Percentiles rank a stretch among this genome's conserved stretches.
Conservation (phyloP, 2,888 invertebrate genomes). For the Ornithoptera alexandrae region DNA sequence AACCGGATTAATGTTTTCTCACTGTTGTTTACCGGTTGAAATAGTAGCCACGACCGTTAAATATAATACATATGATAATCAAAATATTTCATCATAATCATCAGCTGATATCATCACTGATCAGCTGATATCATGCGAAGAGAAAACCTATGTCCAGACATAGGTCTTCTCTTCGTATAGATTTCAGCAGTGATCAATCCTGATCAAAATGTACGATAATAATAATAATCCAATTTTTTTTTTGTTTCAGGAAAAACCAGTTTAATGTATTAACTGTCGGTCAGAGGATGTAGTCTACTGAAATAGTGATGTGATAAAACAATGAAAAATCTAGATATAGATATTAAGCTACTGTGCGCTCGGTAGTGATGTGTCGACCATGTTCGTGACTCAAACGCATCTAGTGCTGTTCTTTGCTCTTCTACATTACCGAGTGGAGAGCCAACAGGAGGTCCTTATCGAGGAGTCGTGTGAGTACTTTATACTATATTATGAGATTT, state of each 20-base stretch:
- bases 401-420: constrained; percentile 46
- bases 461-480: constrained; percentile 66
- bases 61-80: too few relatives aligned
- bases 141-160: too few relatives aligned
- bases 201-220: too few relatives aligned
- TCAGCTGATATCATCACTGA: too few relatives aligned
- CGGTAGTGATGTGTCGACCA: constrained; percentile 38
- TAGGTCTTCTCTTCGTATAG: too few relatives aligned
- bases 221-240: neutral
- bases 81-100: too few relatives aligned
- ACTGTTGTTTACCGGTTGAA: too few relatives aligned
- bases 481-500: neutral
- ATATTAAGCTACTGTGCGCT: constrained; percentile 13
- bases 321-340: constrained; percentile 15
- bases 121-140: too few relatives aligned
- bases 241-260: constrained; percentile 21
- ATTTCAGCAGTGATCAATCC: too few relatives aligned
- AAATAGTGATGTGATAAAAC: constrained; percentile 4
- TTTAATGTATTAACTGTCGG: neutral
- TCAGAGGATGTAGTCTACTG: constrained; percentile 16
- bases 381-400: constrained; percentile 50
- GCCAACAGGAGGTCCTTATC: constrained; percentile 65
- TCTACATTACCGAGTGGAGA: constrained; percentile 60
- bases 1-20: too few relatives aligned
- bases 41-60: too few relatives aligned